A percentile compares a stretch with the other conserved stretches of the same genome.
These are phyloP conservation scores for Chelonia mydas DNA, from an alignment of 2,797 vertebrate genomes.

Conservation along the genomic window DNA sequence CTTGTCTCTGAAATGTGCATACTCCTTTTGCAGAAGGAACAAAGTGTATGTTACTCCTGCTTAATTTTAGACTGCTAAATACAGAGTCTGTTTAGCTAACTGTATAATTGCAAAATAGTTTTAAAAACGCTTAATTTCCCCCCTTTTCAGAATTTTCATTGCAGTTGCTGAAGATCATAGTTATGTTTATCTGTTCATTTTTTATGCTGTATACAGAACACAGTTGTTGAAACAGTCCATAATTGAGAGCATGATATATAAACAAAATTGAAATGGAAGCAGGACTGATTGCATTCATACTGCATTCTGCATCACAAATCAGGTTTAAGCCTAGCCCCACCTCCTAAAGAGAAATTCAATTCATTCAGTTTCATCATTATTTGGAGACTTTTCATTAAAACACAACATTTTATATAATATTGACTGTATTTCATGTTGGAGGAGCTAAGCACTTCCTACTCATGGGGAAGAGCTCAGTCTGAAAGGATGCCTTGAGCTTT, in stretches of 20 bases:
- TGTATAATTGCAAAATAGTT: neutral
- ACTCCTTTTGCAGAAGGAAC: neutral
- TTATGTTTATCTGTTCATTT: constrained; percentile 76
- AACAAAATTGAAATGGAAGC: constrained; percentile 65
- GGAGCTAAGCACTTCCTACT: neutral
- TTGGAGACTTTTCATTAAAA: neutral
- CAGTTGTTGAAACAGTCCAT: constrained; percentile 70
- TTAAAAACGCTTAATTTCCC: neutral
- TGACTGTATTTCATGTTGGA: neutral
- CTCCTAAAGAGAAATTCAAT: constrained; percentile 34
- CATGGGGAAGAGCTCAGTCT: neutral
- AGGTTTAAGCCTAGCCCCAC: constrained; percentile 34
- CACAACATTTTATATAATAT: neutral
- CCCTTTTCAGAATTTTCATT: constrained; percentile 38
- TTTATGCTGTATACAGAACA: constrained; percentile 57
- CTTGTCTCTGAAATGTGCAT: neutral
- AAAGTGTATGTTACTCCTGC: neutral
- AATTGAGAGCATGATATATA: constrained; percentile 77
- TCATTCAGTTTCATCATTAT: constrained; percentile 34
- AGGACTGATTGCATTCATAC: constrained; percentile 64
- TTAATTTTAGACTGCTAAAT: constrained; percentile 25
- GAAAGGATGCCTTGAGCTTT: constrained; percentile 24
- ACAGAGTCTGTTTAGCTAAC: constrained; percentile 3
- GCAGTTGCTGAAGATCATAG: neutral
- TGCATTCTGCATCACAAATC: constrained; percentile 58